Conservation (phyloP, 2,888 invertebrate genomes). For the Noctua comes region DNA sequence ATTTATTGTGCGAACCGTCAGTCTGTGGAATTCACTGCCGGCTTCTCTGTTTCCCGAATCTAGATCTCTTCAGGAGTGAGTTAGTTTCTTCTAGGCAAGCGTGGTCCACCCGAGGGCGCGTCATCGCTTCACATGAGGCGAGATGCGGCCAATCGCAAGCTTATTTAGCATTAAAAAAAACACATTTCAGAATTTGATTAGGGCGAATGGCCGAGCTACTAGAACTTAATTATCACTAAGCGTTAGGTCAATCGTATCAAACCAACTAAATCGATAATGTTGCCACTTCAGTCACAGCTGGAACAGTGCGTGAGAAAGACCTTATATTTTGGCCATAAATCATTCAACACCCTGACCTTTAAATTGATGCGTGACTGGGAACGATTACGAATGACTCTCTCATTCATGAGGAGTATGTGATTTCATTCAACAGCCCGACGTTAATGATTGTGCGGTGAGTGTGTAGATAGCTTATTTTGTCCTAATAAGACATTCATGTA, state of each 20-base stretch:
- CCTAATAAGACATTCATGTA: no score
- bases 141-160: no score
- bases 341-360: not conserved
- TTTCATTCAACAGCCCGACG: slow-evolving; percentile 15
- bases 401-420: slow-evolving; percentile 10
- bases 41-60: no score
- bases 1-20: no score
- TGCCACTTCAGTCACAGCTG: not conserved
- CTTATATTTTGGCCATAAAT: slow-evolving; percentile 1
- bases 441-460: not conserved
- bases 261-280: not conserved
- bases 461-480: not conserved
- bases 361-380: slow-evolving; percentile 16
- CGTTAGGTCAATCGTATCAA: not conserved
- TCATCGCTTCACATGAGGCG: no score
- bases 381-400: not conserved
- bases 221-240: not conserved
- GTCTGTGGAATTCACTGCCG: no score
- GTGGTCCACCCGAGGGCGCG: no score
- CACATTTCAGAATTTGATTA: not conserved
- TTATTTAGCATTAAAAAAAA: no score
- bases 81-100: no score
- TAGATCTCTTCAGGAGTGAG: no score
- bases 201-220: not conserved
- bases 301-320: not conserved